Evolutionary conservation across 2,113 vertebrate genomes (phyloP), one percentile per base, ranked within the genome.

Genomic region (Amblyopsis rosae): DNA sequence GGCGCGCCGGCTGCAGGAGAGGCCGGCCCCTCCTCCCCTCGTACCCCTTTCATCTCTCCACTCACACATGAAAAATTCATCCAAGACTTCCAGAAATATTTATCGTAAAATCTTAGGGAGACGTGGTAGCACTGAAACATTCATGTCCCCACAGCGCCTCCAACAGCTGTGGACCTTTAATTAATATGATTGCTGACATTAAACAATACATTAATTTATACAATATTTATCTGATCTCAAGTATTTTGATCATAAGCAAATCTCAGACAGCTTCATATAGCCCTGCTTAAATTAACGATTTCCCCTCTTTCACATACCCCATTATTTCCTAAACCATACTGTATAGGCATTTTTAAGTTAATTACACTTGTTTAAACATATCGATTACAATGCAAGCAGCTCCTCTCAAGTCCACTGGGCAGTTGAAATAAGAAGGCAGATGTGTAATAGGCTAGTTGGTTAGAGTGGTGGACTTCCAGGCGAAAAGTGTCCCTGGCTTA

Each of bases 21-120:
- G 67, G 68, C 77, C 83, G 86, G 90, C 92, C 90, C 90, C 88
- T 76, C 84, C 87, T 91, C 92, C 86, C 89, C 83, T 86, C 86
- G 56, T 82, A 76, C 77, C 67, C 85, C 91, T 93, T 93, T 93
- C 90, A 94, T 93, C 92, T 92, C 80, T 88, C 82, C 84, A 82
- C 85, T 91, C 86, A 82, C 70, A 84, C 90, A 94, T 94, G 88
- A 93, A 93, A 93, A 91, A 93, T 94, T 93, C 85, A 94, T 94
- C 90, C 89, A 86, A 91, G 91, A 93, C 92, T 91, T 92, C 91
- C 87, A 91, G 91, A 93, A 92, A 93, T 92, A 93, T 93, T 93
- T 93, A 92, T 92, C 89, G 90, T 88, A 87, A 87, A 92, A 92
- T 92, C 92, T 92, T 93, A 90, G 85, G 89, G 82, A 91, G 90